Conservation (phyloP, 2,113 vertebrate species). For the Cyprinodon brontotheroides region DNA sequence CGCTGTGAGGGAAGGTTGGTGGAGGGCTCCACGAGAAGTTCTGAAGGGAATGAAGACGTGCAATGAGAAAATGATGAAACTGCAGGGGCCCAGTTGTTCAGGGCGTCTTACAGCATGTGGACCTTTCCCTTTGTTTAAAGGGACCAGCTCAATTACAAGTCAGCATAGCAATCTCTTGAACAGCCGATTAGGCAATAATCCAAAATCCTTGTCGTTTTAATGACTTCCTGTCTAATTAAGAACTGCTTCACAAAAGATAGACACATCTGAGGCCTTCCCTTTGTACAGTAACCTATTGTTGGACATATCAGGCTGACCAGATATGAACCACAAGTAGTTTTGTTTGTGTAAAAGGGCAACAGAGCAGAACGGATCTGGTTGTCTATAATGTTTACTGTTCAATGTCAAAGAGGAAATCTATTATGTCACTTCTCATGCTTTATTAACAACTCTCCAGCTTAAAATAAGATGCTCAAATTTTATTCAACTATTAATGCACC, state of each 20-base stretch:
- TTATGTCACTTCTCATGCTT: slow-evolving; percentile 58
- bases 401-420: slow-evolving; percentile 62
- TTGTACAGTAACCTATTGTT: slow-evolving; percentile 70
- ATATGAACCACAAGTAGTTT: slow-evolving; percentile 45
- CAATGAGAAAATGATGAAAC: slow-evolving; percentile 53
- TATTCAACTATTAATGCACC: background rate
- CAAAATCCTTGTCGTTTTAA: slow-evolving; percentile 78
- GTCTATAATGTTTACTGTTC: slow-evolving; percentile 40
- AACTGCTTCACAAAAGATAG: slow-evolving; percentile 58
- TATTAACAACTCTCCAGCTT: slow-evolving; percentile 35
- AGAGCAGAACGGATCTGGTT: slow-evolving; percentile 32
- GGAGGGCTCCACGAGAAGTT: slow-evolving; percentile 27
- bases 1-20: slow-evolving; percentile 45
- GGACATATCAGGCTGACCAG: slow-evolving; percentile 45
- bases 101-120: slow-evolving; percentile 42
- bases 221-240: slow-evolving; percentile 80
- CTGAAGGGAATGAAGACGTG: slow-evolving; percentile 5
- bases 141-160: slow-evolving; percentile 76
- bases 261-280: slow-evolving; percentile 39
- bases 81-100: slow-evolving; percentile 34
- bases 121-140: slow-evolving; percentile 49
- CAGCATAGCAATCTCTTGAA: slow-evolving; percentile 70
- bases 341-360: slow-evolving; percentile 15
- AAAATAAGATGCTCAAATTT: slow-evolving; percentile 17
- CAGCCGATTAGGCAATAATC: slow-evolving; percentile 79